Evolutionary conservation across 2,888 invertebrate species (phyloP), one percentile per base, ranked within the genome.

Genomic region (Agonopterix arenella): DNA sequence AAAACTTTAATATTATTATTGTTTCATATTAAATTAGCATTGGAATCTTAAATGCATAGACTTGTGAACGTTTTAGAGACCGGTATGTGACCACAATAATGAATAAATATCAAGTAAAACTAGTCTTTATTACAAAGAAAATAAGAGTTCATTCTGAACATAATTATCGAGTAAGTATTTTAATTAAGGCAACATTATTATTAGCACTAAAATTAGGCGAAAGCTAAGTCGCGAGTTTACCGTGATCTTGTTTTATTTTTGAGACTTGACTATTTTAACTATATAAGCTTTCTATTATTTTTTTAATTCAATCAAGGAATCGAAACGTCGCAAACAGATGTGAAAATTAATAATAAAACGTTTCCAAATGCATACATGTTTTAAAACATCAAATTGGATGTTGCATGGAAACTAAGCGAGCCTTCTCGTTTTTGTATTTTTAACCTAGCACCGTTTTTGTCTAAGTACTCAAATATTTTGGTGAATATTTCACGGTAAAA

Each of bases 1-100:
- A 72, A 76, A 79, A 66, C 57, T 77, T 80, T 84, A 85, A 83
- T 85, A 84, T 84, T 82, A 83, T 80, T 72, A 77, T 80, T 80
- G 74, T 78, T 83, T 54, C 72, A 70, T 72, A 68, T 72, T 68
- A 68, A 70, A 77, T 64, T 64, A 60, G 62, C 59, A 55, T 46
- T 28, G 49, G 59, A 53, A 64, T 62, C 63, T 63, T 62, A 70
- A 68, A 68, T 62, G 65, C 65, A 58, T 43, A 54, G 47, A 45
- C 46, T 55, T 53, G 45, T 50, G 47, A 54, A 52, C 48, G 53
- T 54, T 28, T 28, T 28, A 28, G 51, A 59, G 49, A 57, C 55
- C 51, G 54, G 46, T 53, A 48, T 57, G 59, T 64, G 64, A 68
- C 62, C 64, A 62, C 62, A 62, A 61, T 61, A 65, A 49, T 52